Evolutionary conservation across 2,888 invertebrate genomes (phyloP).

Genomic region (Meiosimyza platycephala): DNA sequence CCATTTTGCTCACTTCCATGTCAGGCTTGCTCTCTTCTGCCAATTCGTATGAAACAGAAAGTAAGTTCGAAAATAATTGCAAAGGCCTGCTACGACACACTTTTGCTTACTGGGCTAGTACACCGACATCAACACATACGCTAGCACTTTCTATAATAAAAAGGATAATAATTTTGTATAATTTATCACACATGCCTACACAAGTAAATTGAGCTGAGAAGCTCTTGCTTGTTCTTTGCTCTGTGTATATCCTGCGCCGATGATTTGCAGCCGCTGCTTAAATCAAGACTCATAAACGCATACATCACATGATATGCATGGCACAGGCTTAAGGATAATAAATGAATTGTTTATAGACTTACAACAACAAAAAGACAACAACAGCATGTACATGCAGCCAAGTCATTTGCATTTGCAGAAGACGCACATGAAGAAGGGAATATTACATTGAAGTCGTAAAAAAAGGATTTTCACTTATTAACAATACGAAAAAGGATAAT

Average conservation of each 20-base stretch:
- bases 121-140: neutral
- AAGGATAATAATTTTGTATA: conserved; percentile 49
- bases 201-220: conserved; percentile 34
- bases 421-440: no score
- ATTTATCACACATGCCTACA: conserved; percentile 65
- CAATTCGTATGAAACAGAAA: no score
- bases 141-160: neutral
- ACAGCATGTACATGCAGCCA: neutral
- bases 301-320: conserved; percentile 52
- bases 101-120: no score
- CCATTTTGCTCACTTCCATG: no score
- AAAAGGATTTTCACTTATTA: no score
- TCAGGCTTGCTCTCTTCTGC: no score
- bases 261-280: conserved; percentile 65
- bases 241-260: conserved; percentile 47
- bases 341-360: conserved; percentile 39
- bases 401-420: no score
- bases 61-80: no score
- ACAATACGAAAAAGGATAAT: no score
- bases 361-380: neutral
- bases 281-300: conserved; percentile 58
- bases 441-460: no score
- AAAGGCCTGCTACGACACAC: no score
- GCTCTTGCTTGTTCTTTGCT: neutral
- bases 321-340: conserved; percentile 26